Conservation (phyloP, 2,888 invertebrate species). For the Cenopis cana region DNA sequence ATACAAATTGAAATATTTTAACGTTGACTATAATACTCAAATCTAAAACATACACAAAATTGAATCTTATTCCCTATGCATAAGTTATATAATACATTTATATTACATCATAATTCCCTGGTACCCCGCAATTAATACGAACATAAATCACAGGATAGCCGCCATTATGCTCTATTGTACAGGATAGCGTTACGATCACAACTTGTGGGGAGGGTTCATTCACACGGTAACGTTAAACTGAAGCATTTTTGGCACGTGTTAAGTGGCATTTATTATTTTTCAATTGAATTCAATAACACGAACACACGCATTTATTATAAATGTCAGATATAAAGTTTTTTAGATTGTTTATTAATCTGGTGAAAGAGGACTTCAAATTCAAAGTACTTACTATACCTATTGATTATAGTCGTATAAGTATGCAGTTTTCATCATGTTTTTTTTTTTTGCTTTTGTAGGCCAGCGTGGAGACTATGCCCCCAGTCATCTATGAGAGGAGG, state of each 20-base stretch:
- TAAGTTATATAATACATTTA: constrained; percentile 7
- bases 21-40: constrained; percentile 50
- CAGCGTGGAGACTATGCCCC: too few relatives aligned
- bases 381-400: too few relatives aligned
- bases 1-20: constrained; percentile 59
- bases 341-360: too few relatives aligned
- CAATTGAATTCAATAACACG: not conserved
- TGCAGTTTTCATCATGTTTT: too few relatives aligned
- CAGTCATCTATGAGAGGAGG: too few relatives aligned
- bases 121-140: constrained; percentile 68
- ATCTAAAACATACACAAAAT: constrained; percentile 19
- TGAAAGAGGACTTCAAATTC: too few relatives aligned
- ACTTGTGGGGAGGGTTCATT: constrained; percentile 29
- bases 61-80: constrained; percentile 4
- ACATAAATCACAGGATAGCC: constrained; percentile 64
- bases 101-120: constrained; percentile 54
- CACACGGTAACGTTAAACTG: constrained; percentile 15
- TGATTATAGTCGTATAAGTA: too few relatives aligned
- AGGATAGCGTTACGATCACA: constrained; percentile 41
- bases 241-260: constrained; percentile 39
- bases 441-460: too few relatives aligned
- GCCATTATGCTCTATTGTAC: constrained; percentile 50
- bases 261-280: constrained; percentile 3
- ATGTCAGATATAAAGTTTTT: too few relatives aligned
- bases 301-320: not conserved